phyloP scores from a whole-genome alignment of 2,888 invertebrate species.

The Hipparchia semele region DNA sequence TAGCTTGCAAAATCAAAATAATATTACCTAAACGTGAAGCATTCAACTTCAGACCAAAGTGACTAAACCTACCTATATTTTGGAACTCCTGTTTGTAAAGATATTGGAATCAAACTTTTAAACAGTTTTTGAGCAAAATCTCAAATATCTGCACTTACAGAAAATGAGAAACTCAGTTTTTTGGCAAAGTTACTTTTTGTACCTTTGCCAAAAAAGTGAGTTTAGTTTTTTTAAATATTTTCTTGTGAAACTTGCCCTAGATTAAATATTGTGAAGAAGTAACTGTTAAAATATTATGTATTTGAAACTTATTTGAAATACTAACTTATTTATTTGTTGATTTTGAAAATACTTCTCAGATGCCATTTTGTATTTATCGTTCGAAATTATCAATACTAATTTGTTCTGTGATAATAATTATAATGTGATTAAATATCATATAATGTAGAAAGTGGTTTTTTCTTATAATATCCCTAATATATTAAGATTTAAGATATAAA shows the following conservation, averaged over 20 bases:
- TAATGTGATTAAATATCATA: conserved; percentile 33
- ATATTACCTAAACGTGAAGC: neutral
- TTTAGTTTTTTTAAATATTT: neutral
- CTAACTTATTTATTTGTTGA: conserved; percentile 15
- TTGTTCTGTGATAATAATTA: conserved; percentile 41
- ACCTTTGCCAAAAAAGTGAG: too few relatives aligned
- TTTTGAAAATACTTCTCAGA: conserved; percentile 11
- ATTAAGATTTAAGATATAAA: too few relatives aligned
- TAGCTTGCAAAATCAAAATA: too few relatives aligned
- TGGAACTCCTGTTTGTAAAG: neutral
- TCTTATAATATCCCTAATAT: neutral
- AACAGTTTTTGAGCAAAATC: neutral
- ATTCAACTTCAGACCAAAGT: neutral
- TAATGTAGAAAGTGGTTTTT: conserved; percentile 22
- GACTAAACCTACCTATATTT: neutral
- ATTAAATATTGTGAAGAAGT: neutral
- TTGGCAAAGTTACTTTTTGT: neutral
- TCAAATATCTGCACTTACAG: neutral
- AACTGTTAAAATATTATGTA: neutral
- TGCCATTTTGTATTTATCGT: conserved; percentile 37
- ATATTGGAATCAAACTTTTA: neutral
- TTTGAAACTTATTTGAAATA: neutral
- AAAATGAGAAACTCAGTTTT: neutral
- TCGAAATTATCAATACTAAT: conserved; percentile 34
- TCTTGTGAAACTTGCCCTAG: neutral